These are phyloP conservation scores for Diglossa cyanea DNA, from an alignment of 2,797 vertebrate species.

Conservation along the genomic window DNA sequence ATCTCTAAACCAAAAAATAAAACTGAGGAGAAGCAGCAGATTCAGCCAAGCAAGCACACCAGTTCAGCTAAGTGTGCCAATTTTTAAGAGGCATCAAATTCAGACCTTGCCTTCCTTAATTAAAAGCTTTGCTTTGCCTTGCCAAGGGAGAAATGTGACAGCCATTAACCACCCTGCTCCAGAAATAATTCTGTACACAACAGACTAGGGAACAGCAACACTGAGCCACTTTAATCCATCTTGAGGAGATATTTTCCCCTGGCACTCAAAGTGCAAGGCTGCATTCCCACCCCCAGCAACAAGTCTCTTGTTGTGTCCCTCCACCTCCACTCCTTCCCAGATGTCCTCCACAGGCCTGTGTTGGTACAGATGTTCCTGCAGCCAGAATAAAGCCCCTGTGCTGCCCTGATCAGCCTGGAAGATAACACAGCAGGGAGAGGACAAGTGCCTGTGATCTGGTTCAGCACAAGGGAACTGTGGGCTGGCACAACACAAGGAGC, in stretches of 20 bases:
- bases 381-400: fast-evolving
- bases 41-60: not conserved
- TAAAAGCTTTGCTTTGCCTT: slow-evolving; percentile 60
- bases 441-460: not conserved
- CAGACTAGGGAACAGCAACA: not conserved
- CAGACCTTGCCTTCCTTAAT: slow-evolving; percentile 30
- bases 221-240: not conserved
- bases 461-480: not conserved
- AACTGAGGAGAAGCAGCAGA: not conserved
- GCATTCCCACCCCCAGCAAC: not conserved
- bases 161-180: not conserved
- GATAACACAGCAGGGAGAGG: not conserved
- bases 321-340: not conserved
- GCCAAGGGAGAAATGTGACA: slow-evolving; percentile 58
- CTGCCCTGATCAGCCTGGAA: not conserved
- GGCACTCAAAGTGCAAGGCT: slow-evolving; percentile 66
- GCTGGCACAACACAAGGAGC: not conserved
- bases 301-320: not conserved
- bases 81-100: slow-evolving; percentile 8
- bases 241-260: slow-evolving; percentile 72
- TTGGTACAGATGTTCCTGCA: not conserved
- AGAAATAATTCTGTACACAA: slow-evolving; percentile 2
- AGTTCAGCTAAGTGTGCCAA: not conserved
- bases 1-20: not conserved
- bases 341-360: not conserved